These are phyloP conservation scores for Cotesia chilonis DNA, from an alignment of 1,140 invertebrate species.

Conservation along the genomic window DNA sequence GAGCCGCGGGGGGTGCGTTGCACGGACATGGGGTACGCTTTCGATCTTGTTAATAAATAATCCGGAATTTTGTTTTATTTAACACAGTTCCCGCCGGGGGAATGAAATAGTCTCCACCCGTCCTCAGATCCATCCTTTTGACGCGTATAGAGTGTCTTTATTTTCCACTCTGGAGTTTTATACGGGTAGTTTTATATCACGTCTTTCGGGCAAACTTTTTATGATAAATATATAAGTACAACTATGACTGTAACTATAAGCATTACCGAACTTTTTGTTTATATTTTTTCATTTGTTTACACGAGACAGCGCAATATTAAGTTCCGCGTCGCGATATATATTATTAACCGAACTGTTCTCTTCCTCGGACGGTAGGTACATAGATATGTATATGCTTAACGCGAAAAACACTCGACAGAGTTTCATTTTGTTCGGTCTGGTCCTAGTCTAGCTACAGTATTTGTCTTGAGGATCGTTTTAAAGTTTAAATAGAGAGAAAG, in stretches of 20 bases:
- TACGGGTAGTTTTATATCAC: neutral
- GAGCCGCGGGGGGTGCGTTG: conserved; percentile 1
- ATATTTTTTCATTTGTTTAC: conserved; percentile 11
- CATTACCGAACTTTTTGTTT: conserved; percentile 18
- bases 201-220: neutral
- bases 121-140: neutral
- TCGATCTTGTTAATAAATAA: conserved; percentile 32
- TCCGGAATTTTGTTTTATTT: conserved; percentile 22
- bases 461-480: conserved; percentile 21
- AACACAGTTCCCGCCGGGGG: conserved; percentile 9
- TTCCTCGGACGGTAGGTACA: neutral
- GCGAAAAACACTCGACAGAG: conserved; percentile 30
- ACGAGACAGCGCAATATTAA: neutral
- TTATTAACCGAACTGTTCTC: neutral
- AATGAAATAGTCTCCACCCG: neutral
- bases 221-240: too few species aligned
- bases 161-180: neutral
- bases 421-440: neutral
- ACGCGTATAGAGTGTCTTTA: conserved; percentile 25
- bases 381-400: conserved; percentile 29
- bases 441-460: conserved; percentile 5
- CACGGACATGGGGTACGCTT: conserved; percentile 15
- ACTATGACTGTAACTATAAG: neutral
- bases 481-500: conserved; percentile 12
- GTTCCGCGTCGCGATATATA: conserved; percentile 19